A percentile compares a stretch with the other conserved stretches of the same genome.
Evolutionary conservation across 2,888 invertebrate species (phyloP).

Genomic region (Sesamia inferens): DNA sequence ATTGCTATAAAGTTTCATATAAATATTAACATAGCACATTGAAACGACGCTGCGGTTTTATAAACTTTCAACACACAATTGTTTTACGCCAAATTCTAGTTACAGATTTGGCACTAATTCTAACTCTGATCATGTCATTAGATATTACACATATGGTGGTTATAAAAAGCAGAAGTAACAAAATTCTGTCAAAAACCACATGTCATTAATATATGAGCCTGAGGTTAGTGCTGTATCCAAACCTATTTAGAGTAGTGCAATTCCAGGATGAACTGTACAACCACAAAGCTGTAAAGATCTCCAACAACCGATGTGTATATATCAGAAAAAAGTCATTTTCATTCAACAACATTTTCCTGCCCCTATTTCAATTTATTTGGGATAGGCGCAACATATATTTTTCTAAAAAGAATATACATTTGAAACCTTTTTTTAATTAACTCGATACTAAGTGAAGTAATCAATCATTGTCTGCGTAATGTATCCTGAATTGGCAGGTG

Average conservation of each 20-base stretch:
- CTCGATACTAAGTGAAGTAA: slow-evolving; percentile 27
- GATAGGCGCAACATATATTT: too few species aligned
- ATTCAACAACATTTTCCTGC: too few species aligned
- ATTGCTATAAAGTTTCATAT: background rate
- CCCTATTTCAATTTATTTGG: too few species aligned
- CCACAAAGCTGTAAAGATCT: background rate
- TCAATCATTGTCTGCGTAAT: slow-evolving; percentile 47
- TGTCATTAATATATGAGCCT: slow-evolving; percentile 5
- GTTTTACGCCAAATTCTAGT: slow-evolving; percentile 22
- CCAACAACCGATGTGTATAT: too few species aligned
- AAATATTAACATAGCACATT: slow-evolving; percentile 22
- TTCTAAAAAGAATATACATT: background rate
- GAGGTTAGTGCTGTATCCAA: background rate
- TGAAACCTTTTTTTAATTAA: slow-evolving; percentile 40
- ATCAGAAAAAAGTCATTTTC: too few species aligned
- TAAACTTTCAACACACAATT: slow-evolving; percentile 25
- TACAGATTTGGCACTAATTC: slow-evolving; percentile 45
- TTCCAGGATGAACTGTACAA: background rate
- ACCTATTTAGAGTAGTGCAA: slow-evolving; percentile 15
- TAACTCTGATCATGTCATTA: slow-evolving; percentile 17
- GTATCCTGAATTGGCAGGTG: slow-evolving; percentile 41
- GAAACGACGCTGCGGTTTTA: slow-evolving; percentile 26
- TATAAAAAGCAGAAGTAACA: slow-evolving; percentile 14
- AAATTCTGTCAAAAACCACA: slow-evolving; percentile 34
- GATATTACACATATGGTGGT: slow-evolving; percentile 10